Evolutionary conservation across 2,888 invertebrate species (phyloP).

Genomic region (Sclerodermus sp.): DNA sequence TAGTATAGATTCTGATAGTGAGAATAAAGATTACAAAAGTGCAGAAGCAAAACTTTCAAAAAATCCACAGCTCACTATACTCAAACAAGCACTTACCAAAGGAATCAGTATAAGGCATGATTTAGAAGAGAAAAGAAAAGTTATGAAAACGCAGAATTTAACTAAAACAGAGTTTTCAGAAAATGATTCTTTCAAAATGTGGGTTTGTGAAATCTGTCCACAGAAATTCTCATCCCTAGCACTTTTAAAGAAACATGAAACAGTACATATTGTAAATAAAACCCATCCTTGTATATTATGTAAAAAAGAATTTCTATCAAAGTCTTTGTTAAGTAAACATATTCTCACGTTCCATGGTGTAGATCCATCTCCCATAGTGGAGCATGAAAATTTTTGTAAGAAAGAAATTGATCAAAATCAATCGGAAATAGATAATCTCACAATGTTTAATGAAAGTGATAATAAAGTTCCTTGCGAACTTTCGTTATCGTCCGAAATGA

Average conservation of each 20-base stretch:
- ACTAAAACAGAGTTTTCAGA: conserved; percentile 34
- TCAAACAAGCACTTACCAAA: conserved; percentile 53
- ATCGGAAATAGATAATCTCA: conserved; percentile 27
- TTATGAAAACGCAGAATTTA: conserved; percentile 50
- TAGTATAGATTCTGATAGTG: conserved; percentile 48
- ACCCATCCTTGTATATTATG: conserved; percentile 62
- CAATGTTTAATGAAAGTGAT: conserved; percentile 38
- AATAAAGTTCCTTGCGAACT: conserved; percentile 9
- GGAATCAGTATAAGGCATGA: conserved; percentile 43
- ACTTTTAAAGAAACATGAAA: conserved; percentile 47
- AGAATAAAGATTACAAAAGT: conserved; percentile 47
- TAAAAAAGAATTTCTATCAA: conserved; percentile 57
- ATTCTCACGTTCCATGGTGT: conserved; percentile 61
- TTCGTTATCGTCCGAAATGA: conserved; percentile 11
- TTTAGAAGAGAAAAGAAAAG: conserved; percentile 43
- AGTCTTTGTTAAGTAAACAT: conserved; percentile 60
- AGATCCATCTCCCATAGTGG: conserved; percentile 56
- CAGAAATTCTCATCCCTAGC: conserved; percentile 44
- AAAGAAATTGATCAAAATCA: conserved; percentile 28
- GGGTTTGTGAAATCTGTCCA: conserved; percentile 51
- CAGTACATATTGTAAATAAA: conserved; percentile 45
- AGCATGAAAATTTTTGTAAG: conserved; percentile 48
- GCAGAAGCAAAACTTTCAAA: conserved; percentile 59
- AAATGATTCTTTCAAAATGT: conserved; percentile 12
- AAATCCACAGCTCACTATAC: conserved; percentile 54